These are phyloP conservation scores for Gibbula magus DNA, from an alignment of 2,888 invertebrate genomes.

Conservation along the genomic window DNA sequence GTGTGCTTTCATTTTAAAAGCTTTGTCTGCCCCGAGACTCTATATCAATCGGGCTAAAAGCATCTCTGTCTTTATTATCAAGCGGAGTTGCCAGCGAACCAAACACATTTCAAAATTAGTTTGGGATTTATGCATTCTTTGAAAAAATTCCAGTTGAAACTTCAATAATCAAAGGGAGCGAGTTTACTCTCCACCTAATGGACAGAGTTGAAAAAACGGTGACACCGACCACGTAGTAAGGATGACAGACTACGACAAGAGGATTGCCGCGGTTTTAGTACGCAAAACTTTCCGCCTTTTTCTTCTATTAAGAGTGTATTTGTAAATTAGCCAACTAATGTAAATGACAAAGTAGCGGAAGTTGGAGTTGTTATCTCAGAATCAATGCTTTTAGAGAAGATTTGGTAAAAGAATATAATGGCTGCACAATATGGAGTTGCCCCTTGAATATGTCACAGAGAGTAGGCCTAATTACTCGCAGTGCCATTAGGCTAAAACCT, in stretches of 20 bases:
- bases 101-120: constrained; percentile 25
- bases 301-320: not conserved
- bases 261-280: not conserved
- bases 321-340: not conserved
- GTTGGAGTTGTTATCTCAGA: too few relatives aligned
- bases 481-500: too few relatives aligned
- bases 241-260: not conserved
- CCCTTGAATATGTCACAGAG: too few relatives aligned
- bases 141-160: constrained; percentile 7
- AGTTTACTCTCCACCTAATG: not conserved
- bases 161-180: constrained; percentile 7
- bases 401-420: too few relatives aligned
- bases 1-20: constrained; percentile 20
- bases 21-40: constrained; percentile 19
- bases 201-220: not conserved
- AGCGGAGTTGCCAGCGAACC: constrained; percentile 9
- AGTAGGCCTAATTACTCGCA: too few relatives aligned
- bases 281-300: not conserved
- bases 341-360: too few relatives aligned
- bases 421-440: too few relatives aligned
- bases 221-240: constrained; percentile 1
- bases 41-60: constrained; percentile 23
- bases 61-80: constrained; percentile 21
- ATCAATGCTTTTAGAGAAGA: too few relatives aligned
- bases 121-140: constrained; percentile 22